Evolutionary conservation across 2,888 invertebrate species (phyloP).

Genomic region (Odontothrips loti): DNA sequence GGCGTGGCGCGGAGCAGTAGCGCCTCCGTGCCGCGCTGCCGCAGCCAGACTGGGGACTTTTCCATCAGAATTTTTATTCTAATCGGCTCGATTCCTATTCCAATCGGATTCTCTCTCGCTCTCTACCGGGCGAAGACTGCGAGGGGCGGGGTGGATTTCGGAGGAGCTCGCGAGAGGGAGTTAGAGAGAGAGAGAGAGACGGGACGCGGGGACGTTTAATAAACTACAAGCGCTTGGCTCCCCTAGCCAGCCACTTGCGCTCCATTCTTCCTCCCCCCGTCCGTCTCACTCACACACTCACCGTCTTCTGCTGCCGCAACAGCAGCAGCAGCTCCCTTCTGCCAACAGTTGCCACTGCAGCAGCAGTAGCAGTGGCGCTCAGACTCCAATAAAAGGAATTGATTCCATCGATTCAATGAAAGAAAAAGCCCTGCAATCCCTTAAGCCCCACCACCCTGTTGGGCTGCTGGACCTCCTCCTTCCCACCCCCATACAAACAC

Average conservation of each 20-base stretch:
- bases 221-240: slow-evolving; percentile 8
- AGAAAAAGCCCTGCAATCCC: slow-evolving; percentile 24
- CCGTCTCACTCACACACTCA: neutral
- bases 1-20: neutral
- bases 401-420: slow-evolving; percentile 25
- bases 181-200: no score
- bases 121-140: no score
- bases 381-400: slow-evolving; percentile 23
- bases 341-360: neutral
- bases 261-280: neutral
- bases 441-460: neutral
- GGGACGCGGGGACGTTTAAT: slow-evolving; percentile 4
- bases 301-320: neutral
- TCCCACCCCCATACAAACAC: neutral
- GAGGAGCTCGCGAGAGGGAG: no score
- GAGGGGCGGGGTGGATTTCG: no score
- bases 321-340: neutral
- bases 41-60: neutral
- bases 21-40: neutral
- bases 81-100: slow-evolving; percentile 24
- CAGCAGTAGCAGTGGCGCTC: neutral
- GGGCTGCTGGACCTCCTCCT: neutral
- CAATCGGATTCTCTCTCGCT: slow-evolving; percentile 4
- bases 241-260: neutral
- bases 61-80: slow-evolving; percentile 27